Conservation (phyloP, 1,140 invertebrate species). For the Cephus cinctus region DNA sequence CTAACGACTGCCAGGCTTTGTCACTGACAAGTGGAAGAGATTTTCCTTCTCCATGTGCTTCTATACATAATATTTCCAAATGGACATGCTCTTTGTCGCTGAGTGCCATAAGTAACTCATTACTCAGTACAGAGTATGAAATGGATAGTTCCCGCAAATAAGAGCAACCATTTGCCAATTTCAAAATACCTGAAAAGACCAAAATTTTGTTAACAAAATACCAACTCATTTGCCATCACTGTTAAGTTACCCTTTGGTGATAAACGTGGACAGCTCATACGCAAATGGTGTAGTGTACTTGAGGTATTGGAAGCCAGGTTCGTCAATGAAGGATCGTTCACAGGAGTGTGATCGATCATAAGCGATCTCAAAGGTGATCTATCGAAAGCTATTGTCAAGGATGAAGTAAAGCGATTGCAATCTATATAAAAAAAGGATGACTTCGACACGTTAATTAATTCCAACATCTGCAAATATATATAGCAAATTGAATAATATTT, state of each 20-base stretch:
- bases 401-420: constrained; percentile 11
- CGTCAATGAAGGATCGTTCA: constrained; percentile 5
- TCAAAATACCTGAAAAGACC: constrained; percentile 33
- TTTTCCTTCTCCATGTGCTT: constrained; percentile 40
- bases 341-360: constrained; percentile 16
- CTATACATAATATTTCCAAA: constrained; percentile 43
- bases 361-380: constrained; percentile 16
- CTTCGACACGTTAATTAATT: constrained; percentile 12
- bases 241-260: constrained; percentile 40
- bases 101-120: constrained; percentile 41
- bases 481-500: constrained; percentile 6
- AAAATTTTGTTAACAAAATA: background rate
- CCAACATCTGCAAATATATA: constrained; percentile 20
- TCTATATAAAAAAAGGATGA: constrained; percentile 7
- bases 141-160: constrained; percentile 44
- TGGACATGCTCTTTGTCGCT: constrained; percentile 25
- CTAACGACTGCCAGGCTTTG: constrained; percentile 36
- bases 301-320: constrained; percentile 2
- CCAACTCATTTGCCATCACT: background rate
- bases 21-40: constrained; percentile 33
- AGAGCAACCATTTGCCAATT: constrained; percentile 30
- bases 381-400: constrained; percentile 12
- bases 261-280: constrained; percentile 29
- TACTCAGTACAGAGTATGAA: constrained; percentile 42
- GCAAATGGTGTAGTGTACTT: constrained; percentile 29